Percentiles rank a stretch among this genome's conserved stretches.
Evolutionary conservation across 2,888 invertebrate species (phyloP).

Genomic region (Congeria kusceri): DNA sequence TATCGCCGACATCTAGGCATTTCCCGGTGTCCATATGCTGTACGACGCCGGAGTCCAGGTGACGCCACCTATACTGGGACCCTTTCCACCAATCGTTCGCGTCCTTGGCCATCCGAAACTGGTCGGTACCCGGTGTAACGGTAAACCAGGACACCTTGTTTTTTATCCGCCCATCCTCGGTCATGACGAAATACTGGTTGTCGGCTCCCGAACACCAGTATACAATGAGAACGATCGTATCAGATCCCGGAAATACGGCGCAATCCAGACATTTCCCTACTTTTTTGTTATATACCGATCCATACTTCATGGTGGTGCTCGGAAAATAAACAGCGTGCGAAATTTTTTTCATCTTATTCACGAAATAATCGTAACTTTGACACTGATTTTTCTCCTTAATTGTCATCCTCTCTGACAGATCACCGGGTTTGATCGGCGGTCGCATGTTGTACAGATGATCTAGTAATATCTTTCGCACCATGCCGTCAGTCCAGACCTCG

Average conservation of each 20-base stretch:
- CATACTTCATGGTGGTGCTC: neutral
- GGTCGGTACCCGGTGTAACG: neutral
- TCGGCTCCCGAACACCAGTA: conserved; percentile 9
- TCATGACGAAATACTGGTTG: conserved; percentile 27
- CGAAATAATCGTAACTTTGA: conserved; percentile 25
- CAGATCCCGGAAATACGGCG: conserved; percentile 4
- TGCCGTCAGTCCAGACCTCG: conserved; percentile 31
- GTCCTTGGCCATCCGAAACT: neutral
- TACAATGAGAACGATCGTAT: conserved; percentile 2
- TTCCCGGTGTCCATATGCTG: conserved; percentile 10
- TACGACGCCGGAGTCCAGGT: conserved; percentile 7
- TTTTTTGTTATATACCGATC: conserved; percentile 9
- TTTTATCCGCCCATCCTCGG: conserved; percentile 21
- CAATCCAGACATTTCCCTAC: conserved; percentile 13
- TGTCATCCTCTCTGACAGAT: conserved; percentile 9
- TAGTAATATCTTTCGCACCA: conserved; percentile 3
- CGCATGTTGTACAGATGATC: conserved; percentile 8
- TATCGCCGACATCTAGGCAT: conserved; percentile 10
- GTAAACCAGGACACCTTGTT: conserved; percentile 20
- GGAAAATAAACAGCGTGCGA: conserved; percentile 19
- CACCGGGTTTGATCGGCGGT: conserved; percentile 4
- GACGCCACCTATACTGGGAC: conserved; percentile 24
- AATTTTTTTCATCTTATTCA: conserved; percentile 8
- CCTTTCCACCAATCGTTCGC: conserved; percentile 9
- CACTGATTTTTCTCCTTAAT: conserved; percentile 28